A percentile compares a stretch with the other conserved stretches of the same genome.
Evolutionary conservation across 2,797 vertebrate species (phyloP).

Genomic region (Astyanax mexicanus): DNA sequence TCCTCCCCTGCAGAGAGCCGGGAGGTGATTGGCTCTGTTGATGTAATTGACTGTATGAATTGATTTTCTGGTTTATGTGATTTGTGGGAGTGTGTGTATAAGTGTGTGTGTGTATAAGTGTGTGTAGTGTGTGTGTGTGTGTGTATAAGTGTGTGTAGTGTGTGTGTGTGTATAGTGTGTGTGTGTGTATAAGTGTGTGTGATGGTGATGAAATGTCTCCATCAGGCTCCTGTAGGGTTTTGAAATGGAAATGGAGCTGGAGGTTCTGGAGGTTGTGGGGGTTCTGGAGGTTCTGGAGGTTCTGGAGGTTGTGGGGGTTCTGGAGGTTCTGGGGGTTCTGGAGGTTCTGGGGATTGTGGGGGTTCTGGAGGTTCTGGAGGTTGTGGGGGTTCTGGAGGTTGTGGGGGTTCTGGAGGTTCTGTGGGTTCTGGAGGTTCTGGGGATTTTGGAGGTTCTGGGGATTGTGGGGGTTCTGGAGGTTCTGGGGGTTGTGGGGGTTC

Average conservation of each 20-base stretch:
- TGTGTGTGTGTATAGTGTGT: conserved; percentile 50
- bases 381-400: no score
- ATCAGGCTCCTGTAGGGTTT: conserved; percentile 26
- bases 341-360: no score
- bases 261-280: conserved; percentile 57
- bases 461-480: no score
- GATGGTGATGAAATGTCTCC: conserved; percentile 61
- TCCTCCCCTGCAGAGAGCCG: conserved; percentile 61
- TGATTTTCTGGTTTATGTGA: conserved; percentile 76
- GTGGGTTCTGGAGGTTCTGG: no score
- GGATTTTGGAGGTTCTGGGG: no score
- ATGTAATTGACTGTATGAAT: conserved; percentile 75
- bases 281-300: no score
- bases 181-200: conserved; percentile 38
- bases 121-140: conserved; percentile 48
- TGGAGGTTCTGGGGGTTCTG: no score
- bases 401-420: no score
- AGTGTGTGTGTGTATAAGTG: conserved; percentile 41
- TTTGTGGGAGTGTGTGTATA: conserved; percentile 65
- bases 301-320: no score
- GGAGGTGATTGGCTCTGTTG: conserved; percentile 55
- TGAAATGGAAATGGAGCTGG: conserved; percentile 57
- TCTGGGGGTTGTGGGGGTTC: no score
- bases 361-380: no score
- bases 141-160: conserved; percentile 50